Base-by-base conservation (phyloP, 2,113 vertebrate species). In the Cairina moschata region DNA sequence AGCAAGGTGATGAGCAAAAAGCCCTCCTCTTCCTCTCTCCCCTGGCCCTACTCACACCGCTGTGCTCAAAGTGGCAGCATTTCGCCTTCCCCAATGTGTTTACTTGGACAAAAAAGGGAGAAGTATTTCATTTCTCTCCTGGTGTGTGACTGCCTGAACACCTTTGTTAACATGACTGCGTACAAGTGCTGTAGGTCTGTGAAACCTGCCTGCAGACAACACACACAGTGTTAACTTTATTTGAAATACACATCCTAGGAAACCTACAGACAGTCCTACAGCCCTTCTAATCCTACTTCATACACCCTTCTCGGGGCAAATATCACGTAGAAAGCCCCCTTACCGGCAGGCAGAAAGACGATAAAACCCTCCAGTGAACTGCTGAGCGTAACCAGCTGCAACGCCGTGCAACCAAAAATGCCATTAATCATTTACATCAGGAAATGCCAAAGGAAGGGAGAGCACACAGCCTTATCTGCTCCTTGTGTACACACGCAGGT, bases 161-260 rank as follows among this genome's bases (percentile, higher is more conserved):
- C 34, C 48, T 63, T 54, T 40, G 66, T 31, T n/a, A 34, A 34
- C 20, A 23, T 22, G 34, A 6, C 59, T 5, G 36, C 3, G 5
- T 26, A n/a, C 29, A 38, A 42, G 23, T 5, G 42, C 2, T 59
- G 36, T 22, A 36, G 29, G 38, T 17, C n/a, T 25, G 56, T 58
- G 67, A 28, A 50, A 50, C 29, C 13, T 38, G 85, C n/a, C 69
- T 17, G 59, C 54, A 56, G 56, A 34, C n/a, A 55, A 32, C 6
- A 38, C 1, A 3, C 0, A 0, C 9, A 5, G 55, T 8, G 28
- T 20, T 32, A 29, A 65, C 31, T 40, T 55, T 1, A 78, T 40
- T 76, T 52, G 32, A 40, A 62, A 31, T 85, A 25, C 7, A 13
- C 42, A 60, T 6, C 32, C 48, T 42, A 21, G 40, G 34, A 82